Evolutionary conservation across 2,113 vertebrate genomes (phyloP), one percentile per base, ranked within the genome.

Genomic region (Larimichthys polyactis): DNA sequence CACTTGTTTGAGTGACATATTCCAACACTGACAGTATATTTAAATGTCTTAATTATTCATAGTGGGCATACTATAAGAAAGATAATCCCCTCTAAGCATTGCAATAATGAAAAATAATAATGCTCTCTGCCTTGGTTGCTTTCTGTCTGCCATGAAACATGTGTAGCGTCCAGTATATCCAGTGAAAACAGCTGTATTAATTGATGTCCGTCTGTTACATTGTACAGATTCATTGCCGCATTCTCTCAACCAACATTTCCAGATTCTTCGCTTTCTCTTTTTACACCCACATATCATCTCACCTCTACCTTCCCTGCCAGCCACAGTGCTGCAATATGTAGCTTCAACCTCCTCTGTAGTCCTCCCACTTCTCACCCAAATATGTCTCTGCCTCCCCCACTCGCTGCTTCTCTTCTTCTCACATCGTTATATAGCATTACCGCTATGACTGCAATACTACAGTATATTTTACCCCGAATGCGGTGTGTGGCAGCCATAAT

Each of bases 291-390:
- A 78, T 73, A 67, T 79, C 57, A 60, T 78, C 82, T 90, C 90
- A 87, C 89, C 85, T 90, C 90, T 66, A 78, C 83, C 87, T 85
- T 83, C 80, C 19, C 81, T 81, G 79, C 85, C 87, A 90, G 86
- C 88, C 59, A 70, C 82, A 84, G 75, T 78, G 76, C 78, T 85
- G 81, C 75, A 78, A 74, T 22, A 71, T 78, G 84, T n/a, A 69
- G 81, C 85, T 84, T 73, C 87, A 85, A 2, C 90, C 85, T 91
- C 88, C 89, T 78, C 90, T 71, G 78, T 81, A 66, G 74, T 89
- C 81, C 90, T 89, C 93, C 93, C 87, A 91, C 91, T 81, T 76
- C 83, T 91, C 86, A 90, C 62, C 86, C 86, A 79, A 87, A 87
- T 90, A 81, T 77, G 79, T 90, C 81, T 89, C 67, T 87, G 77